Conservation (phyloP, 2,797 vertebrate species). For the Semaprochilodus insignis region DNA sequence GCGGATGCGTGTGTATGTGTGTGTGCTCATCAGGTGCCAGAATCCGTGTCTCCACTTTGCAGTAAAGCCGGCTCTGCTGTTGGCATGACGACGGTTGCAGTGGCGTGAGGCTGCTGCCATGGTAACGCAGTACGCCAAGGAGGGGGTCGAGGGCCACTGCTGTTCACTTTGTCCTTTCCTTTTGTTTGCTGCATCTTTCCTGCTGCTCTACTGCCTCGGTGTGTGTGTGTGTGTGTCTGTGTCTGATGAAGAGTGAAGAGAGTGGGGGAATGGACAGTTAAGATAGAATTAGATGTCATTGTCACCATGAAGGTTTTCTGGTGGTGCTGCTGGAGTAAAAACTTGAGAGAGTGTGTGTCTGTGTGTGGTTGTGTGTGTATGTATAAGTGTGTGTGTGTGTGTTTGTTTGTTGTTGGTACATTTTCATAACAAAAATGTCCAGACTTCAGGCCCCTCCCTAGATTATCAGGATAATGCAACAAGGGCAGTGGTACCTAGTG, state of each 20-base stretch:
- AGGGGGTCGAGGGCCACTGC: constrained; percentile 65
- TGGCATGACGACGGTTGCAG: constrained; percentile 81
- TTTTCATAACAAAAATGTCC: neutral
- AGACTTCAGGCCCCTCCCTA: neutral
- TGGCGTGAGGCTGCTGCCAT: constrained; percentile 77
- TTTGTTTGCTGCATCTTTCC: constrained; percentile 60
- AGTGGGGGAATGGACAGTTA: constrained; percentile 15
- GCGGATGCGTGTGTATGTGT: neutral
- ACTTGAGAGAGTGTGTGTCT: neutral
- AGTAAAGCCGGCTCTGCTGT: constrained; percentile 73
- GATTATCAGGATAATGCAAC: too few relatives aligned
- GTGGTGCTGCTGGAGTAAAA: neutral
- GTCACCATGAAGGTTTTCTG: constrained; percentile 4
- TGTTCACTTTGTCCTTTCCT: constrained; percentile 65
- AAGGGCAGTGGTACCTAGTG: too few relatives aligned
- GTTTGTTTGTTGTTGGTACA: neutral
- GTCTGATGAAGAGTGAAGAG: neutral
- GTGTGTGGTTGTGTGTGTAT: constrained; percentile 1
- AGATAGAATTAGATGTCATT: constrained; percentile 36
- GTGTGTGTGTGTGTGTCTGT: neutral
- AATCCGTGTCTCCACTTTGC: constrained; percentile 67
- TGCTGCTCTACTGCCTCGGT: constrained; percentile 22
- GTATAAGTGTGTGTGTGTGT: neutral
- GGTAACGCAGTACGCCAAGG: constrained; percentile 78
- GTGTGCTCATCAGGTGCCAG: constrained; percentile 73